phyloP scores from a whole-genome alignment of 2,797 vertebrate species.

The Trichosurus vulpecula region DNA sequence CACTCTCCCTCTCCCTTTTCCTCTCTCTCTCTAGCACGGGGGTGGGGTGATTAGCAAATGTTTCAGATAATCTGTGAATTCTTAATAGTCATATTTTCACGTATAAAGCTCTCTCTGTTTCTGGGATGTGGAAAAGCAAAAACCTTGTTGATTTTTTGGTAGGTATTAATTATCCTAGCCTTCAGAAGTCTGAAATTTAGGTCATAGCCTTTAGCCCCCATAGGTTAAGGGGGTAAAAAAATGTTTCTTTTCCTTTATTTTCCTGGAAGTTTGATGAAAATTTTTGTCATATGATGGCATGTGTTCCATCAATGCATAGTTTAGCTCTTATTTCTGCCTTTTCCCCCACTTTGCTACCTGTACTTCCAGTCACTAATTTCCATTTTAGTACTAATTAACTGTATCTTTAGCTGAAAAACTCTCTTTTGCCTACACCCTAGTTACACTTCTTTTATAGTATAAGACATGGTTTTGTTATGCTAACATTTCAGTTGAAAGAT shows the following conservation, averaged over 20 bases:
- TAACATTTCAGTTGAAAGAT: slow-evolving; percentile 47
- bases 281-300: not conserved
- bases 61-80: slow-evolving; percentile 77
- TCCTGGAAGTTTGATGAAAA: slow-evolving; percentile 30
- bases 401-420: slow-evolving; percentile 41
- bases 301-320: slow-evolving; percentile 15
- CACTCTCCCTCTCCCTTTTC: slow-evolving; percentile 42
- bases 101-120: slow-evolving; percentile 53
- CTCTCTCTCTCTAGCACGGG: slow-evolving; percentile 64
- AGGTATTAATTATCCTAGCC: slow-evolving; percentile 45
- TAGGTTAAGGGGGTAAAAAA: slow-evolving; percentile 27
- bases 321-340: slow-evolving; percentile 15
- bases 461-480: slow-evolving; percentile 45
- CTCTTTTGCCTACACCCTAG: not conserved
- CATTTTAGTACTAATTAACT: slow-evolving; percentile 34
- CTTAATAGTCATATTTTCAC: slow-evolving; percentile 73
- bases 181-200: slow-evolving; percentile 55
- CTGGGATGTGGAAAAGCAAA: slow-evolving; percentile 41
- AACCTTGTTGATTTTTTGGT: slow-evolving; percentile 10
- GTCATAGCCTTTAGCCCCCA: slow-evolving; percentile 32
- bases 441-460: not conserved
- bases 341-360: not conserved
- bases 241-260: slow-evolving; percentile 61
- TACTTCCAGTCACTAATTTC: not conserved
- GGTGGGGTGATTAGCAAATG: slow-evolving; percentile 77